phyloP scores from a whole-genome alignment of 2,113 vertebrate species.

The Piprites chloris region DNA sequence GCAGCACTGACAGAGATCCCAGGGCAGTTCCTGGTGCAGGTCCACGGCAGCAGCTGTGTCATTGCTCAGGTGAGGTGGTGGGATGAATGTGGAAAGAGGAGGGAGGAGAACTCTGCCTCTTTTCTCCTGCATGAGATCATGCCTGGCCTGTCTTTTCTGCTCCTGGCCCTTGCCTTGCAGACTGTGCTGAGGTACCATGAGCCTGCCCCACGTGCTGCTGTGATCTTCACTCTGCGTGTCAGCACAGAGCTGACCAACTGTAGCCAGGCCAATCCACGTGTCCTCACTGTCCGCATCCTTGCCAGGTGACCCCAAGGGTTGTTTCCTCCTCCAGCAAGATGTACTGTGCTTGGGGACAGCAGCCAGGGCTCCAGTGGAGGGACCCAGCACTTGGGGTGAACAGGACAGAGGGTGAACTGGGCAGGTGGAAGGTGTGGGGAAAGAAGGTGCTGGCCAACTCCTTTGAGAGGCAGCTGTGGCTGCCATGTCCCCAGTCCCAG shows the following conservation, averaged over 20 bases:
- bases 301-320: not conserved
- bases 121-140: not conserved
- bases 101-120: not conserved
- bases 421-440: not conserved
- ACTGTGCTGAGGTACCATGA: not conserved
- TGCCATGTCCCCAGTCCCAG: fast-evolving
- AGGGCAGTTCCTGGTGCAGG: constrained; percentile 68
- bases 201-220: not conserved
- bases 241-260: constrained; percentile 37
- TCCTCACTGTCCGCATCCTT: not conserved
- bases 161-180: not conserved
- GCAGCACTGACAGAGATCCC: constrained; percentile 67
- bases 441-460: not conserved
- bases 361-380: not conserved
- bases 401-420: not conserved
- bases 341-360: not conserved
- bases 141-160: not conserved
- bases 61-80: constrained; percentile 72
- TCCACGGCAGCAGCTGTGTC: constrained; percentile 73
- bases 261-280: not conserved
- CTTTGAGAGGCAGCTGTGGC: not conserved
- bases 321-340: not conserved
- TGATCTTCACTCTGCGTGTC: constrained; percentile 13
- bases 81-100: fast-evolving
- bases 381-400: fast-evolving